Evolutionary conservation across 2,113 vertebrate genomes (phyloP).

Genomic region (Datnioides undecimradiatus): DNA sequence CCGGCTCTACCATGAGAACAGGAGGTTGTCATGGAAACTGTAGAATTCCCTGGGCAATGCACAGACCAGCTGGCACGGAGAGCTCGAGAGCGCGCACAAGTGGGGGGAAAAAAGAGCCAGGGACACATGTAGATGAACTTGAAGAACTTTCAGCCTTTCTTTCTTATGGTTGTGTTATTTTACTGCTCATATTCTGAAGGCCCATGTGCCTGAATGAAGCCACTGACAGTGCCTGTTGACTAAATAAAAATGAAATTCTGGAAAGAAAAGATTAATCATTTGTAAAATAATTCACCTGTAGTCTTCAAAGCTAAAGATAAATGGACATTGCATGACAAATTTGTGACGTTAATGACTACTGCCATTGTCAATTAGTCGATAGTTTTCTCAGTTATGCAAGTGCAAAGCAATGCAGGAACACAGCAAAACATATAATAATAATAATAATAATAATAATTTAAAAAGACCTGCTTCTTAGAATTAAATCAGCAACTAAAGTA

Average conservation of each 20-base stretch:
- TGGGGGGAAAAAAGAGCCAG: slow-evolving; percentile 7
- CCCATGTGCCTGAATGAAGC: not conserved
- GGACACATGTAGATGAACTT: slow-evolving; percentile 20
- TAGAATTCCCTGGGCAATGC: slow-evolving; percentile 75
- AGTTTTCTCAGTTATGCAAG: not conserved
- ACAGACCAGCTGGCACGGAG: slow-evolving; percentile 68
- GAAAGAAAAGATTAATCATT: not conserved
- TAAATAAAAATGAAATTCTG: not conserved
- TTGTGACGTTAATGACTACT: no score
- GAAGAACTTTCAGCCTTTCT: slow-evolving; percentile 4
- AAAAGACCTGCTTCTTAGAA: no score
- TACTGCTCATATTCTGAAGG: not conserved
- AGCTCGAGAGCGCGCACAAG: slow-evolving; percentile 22
- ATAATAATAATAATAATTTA: no score
- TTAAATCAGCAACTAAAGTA: no score
- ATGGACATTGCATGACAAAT: not conserved
- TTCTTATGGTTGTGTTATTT: not conserved
- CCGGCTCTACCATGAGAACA: slow-evolving; percentile 72
- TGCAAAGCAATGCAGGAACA: no score
- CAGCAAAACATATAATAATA: no score
- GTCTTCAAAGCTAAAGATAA: not conserved
- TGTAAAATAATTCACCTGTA: not conserved
- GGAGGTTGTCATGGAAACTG: slow-evolving; percentile 80
- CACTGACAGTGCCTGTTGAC: slow-evolving; percentile 13
- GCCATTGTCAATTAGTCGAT: not conserved